These are phyloP conservation scores for Nasua narica DNA, from an alignment of 2,797 vertebrate genomes.

Conservation along the genomic window DNA sequence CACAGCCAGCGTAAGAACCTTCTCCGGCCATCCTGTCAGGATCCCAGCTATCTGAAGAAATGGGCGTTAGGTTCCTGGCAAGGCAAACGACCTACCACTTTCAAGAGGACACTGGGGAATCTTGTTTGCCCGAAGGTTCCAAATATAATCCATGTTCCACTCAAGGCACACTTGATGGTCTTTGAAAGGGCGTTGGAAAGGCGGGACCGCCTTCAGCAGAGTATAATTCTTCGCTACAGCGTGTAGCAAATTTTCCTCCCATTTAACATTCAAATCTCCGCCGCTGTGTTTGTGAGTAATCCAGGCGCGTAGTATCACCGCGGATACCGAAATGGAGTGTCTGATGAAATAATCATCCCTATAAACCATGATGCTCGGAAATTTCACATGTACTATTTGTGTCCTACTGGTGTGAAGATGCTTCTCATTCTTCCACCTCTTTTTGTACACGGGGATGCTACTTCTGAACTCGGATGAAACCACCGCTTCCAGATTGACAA, in stretches of 20 bases:
- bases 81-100: constrained; percentile 84
- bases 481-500: constrained; percentile 87
- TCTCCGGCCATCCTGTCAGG: not conserved
- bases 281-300: constrained; percentile 79
- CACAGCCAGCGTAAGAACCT: not conserved
- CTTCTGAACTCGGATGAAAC: constrained; percentile 86
- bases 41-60: not conserved
- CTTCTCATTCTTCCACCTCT: constrained; percentile 86
- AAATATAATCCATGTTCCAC: constrained; percentile 89
- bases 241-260: constrained; percentile 76
- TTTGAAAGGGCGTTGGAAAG: constrained; percentile 85
- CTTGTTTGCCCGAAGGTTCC: constrained; percentile 84
- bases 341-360: constrained; percentile 86
- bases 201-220: constrained; percentile 84
- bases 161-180: constrained; percentile 87
- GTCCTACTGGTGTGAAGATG: constrained; percentile 79
- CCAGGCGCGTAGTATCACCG: constrained; percentile 90
- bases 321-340: constrained; percentile 81
- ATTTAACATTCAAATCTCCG: not conserved
- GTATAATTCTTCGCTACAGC: constrained; percentile 85
- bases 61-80: not conserved
- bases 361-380: constrained; percentile 89
- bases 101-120: constrained; percentile 88
- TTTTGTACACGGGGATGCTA: constrained; percentile 89
- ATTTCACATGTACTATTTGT: constrained; percentile 84